phyloP scores from a whole-genome alignment of 2,888 invertebrate genomes.

The Clanis bilineata region DNA sequence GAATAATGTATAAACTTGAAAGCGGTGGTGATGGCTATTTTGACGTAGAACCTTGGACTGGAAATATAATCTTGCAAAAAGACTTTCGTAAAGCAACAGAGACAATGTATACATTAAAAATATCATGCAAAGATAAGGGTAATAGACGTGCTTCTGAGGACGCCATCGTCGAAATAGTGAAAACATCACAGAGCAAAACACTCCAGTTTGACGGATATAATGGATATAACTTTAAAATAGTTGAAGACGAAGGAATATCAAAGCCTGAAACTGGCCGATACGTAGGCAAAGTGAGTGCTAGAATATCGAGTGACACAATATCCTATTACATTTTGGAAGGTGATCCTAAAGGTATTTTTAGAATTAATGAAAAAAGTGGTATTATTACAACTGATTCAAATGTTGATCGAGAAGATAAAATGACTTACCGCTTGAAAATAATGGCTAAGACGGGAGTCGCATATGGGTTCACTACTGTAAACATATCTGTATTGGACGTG shows the following conservation, averaged over 20 bases:
- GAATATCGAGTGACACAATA: conserved; percentile 83
- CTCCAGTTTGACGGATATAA: conserved; percentile 89
- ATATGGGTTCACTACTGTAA: conserved; percentile 90
- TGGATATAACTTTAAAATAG: conserved; percentile 91
- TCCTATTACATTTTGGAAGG: conserved; percentile 91
- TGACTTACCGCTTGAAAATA: conserved; percentile 90
- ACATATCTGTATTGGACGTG: conserved; percentile 91
- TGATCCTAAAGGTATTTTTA: conserved; percentile 89
- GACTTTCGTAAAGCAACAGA: conserved; percentile 85
- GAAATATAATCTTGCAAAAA: conserved; percentile 87
- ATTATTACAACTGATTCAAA: conserved; percentile 88
- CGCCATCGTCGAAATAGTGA: conserved; percentile 91
- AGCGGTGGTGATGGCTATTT: conserved; percentile 91
- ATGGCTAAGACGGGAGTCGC: conserved; percentile 89
- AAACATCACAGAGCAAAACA: conserved; percentile 86
- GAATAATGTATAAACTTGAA: conserved; percentile 89
- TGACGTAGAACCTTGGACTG: conserved; percentile 89
- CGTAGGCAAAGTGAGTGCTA: conserved; percentile 89
- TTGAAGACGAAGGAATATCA: conserved; percentile 89
- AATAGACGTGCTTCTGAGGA: conserved; percentile 87
- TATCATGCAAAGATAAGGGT: conserved; percentile 92
- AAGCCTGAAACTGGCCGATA: conserved; percentile 84
- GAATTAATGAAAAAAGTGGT: conserved; percentile 90
- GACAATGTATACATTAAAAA: conserved; percentile 86
- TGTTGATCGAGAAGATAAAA: conserved; percentile 92